These are phyloP conservation scores for Hirudinaria manillensis DNA, from an alignment of 2,888 invertebrate genomes.

Conservation along the genomic window DNA sequence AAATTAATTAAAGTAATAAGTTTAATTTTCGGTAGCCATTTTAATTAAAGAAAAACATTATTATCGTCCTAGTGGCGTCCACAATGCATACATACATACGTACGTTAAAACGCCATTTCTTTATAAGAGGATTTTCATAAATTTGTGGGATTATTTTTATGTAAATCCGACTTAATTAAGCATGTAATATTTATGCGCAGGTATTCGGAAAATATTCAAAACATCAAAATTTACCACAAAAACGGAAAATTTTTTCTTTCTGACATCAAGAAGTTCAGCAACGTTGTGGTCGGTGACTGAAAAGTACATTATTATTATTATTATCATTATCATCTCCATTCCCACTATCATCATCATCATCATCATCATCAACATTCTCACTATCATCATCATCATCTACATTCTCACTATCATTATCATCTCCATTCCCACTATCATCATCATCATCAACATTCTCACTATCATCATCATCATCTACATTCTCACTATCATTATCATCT, in stretches of 20 bases:
- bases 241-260: background rate
- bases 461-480: background rate
- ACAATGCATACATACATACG: too few relatives aligned
- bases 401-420: background rate
- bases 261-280: slow-evolving; percentile 4
- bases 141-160: too few relatives aligned
- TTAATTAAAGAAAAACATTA: too few relatives aligned
- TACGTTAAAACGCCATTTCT: too few relatives aligned
- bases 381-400: slow-evolving; percentile 13
- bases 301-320: background rate
- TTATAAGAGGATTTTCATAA: too few relatives aligned
- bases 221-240: background rate
- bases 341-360: too few relatives aligned
- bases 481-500: background rate
- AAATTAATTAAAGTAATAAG: too few relatives aligned
- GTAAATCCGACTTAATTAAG: too few relatives aligned
- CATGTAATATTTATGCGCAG: background rate
- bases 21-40: too few relatives aligned
- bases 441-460: slow-evolving; percentile 4
- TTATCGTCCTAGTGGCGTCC: too few relatives aligned
- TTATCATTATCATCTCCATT: slow-evolving; percentile 16
- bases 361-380: background rate
- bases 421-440: slow-evolving; percentile 16
- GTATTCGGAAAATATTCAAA: background rate
- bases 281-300: background rate